These are phyloP conservation scores for Tenodera sinensis DNA, from an alignment of 2,888 invertebrate species.

Conservation along the genomic window DNA sequence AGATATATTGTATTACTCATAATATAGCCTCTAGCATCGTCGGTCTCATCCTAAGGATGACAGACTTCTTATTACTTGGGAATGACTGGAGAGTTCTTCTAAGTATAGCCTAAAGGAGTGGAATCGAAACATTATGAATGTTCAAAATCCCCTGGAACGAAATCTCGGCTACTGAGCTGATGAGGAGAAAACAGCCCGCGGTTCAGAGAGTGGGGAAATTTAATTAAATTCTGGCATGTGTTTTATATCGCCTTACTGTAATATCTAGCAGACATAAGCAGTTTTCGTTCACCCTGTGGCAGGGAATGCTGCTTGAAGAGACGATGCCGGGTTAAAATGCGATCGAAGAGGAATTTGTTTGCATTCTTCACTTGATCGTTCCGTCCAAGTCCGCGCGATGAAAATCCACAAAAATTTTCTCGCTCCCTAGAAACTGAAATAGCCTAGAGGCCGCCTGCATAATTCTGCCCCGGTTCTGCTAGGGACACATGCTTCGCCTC, in stretches of 20 bases:
- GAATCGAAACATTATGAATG: not conserved
- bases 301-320: not conserved
- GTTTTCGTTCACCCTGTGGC: not conserved
- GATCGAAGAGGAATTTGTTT: constrained; percentile 30
- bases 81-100: too few relatives aligned
- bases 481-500: not conserved
- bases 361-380: constrained; percentile 25
- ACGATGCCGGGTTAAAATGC: not conserved
- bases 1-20: too few relatives aligned
- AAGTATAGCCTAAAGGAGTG: not conserved
- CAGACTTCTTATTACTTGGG: too few relatives aligned
- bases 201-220: not conserved
- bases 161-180: not conserved
- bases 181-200: not conserved
- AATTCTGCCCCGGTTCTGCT: not conserved
- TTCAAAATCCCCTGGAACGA: not conserved
- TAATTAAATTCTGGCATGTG: not conserved
- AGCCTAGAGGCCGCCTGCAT: not conserved
- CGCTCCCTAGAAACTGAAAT: not conserved
- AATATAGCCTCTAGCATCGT: too few relatives aligned
- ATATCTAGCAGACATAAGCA: not conserved
- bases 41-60: too few relatives aligned
- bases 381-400: not conserved
- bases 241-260: not conserved
- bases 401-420: constrained; percentile 7